Base-by-base conservation (phyloP, 2,113 vertebrate genomes). In the Heptranchias perlo region DNA sequence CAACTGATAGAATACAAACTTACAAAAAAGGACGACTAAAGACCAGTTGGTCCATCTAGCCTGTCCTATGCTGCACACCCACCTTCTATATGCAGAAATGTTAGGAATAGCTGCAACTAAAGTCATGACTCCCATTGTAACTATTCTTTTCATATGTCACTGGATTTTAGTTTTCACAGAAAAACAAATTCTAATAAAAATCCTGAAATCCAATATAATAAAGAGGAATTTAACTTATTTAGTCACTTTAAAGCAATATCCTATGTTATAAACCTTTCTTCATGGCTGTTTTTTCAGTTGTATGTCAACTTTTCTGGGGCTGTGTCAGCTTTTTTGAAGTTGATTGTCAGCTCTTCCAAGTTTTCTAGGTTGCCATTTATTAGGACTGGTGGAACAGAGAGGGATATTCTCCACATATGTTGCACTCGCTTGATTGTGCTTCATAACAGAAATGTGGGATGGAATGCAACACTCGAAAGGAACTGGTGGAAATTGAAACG, bases 401-500 rank as follows among this genome's bases (percentile, higher is more conserved):
- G 11, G 49, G 49, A 54, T 18, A 44, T 93, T 35, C 35, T 93
- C 18, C 89, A 62, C 58, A 2, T 62, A 62, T 64, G 58, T n/a
- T 92, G 35, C 4, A 39, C 0, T 58, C 58, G 11, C 4, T 62
- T 39, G 89, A 35, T 23, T 64, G 35, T 82, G 35, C 78, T 44
- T 23, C 39, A 82, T 47, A 82, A 44, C 39, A 82, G n/a, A 44
- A 44, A 47, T 4, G 1, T 91, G 87, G 31, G 87, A 61, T 39
- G 11, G 16, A 61, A 10, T 64, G n/a, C 58, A 93, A 39, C 16
- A 10, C 89, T 93, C 35, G 35, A 54, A 93, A 44, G 44, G 6
- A 64, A 64, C 89, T 39, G 39, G 3, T 62, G 89, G 89, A 93
- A n/a, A 62, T 62, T 93, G 89, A 93, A 93, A 93, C 58, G 61